These are phyloP conservation scores for Yasuhikotakia modesta DNA, from an alignment of 2,797 vertebrate genomes.

Conservation along the genomic window DNA sequence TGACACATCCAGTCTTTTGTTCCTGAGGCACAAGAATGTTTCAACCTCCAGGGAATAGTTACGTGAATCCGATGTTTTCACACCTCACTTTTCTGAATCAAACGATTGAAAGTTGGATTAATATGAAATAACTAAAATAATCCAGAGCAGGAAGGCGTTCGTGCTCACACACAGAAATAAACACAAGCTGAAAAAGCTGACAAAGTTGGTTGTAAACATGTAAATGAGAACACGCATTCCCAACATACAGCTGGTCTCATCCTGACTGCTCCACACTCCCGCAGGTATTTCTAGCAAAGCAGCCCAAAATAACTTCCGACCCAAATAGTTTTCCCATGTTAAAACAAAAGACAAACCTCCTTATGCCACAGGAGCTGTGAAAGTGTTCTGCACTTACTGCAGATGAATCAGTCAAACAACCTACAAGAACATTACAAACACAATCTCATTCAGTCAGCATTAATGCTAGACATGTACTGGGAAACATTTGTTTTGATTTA, in stretches of 20 bases:
- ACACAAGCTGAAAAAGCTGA: not conserved
- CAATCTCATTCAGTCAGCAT: not conserved
- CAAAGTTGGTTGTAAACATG: not conserved
- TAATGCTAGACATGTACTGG: not conserved
- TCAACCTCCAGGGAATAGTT: slow-evolving; percentile 26
- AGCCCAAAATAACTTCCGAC: slow-evolving; percentile 80
- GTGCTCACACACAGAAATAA: not conserved
- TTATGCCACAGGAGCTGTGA: slow-evolving; percentile 69
- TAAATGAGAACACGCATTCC: slow-evolving; percentile 31
- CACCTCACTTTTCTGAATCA: slow-evolving; percentile 35
- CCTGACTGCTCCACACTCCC: slow-evolving; percentile 78
- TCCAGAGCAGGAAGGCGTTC: not conserved
- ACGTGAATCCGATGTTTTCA: slow-evolving; percentile 30
- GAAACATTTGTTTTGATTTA: not conserved
- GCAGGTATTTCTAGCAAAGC: slow-evolving; percentile 81
- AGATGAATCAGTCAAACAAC: not conserved
- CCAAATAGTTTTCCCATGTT: slow-evolving; percentile 77
- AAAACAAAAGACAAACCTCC: slow-evolving; percentile 69
- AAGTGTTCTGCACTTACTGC: slow-evolving; percentile 68
- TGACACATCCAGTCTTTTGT: slow-evolving; percentile 32
- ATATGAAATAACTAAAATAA: slow-evolving; percentile 22
- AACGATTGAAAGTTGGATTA: slow-evolving; percentile 29
- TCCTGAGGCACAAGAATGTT: slow-evolving; percentile 45
- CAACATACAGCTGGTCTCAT: slow-evolving; percentile 73
- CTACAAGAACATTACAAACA: not conserved